These are phyloP conservation scores for Scaptomyza hsui DNA, from an alignment of 1,140 invertebrate species.

Conservation along the genomic window DNA sequence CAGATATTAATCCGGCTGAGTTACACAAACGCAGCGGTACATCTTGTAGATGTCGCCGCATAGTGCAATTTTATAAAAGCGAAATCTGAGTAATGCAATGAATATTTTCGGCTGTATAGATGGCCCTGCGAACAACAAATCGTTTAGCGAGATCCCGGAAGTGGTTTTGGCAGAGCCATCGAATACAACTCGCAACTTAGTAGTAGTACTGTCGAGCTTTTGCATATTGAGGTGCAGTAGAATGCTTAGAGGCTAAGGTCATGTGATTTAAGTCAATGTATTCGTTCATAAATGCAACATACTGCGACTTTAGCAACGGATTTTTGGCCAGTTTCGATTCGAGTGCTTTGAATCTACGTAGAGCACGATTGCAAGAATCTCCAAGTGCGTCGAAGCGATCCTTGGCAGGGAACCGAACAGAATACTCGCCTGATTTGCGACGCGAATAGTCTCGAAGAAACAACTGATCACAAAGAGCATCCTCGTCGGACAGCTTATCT, in stretches of 20 bases:
- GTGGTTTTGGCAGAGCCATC: constrained; percentile 29
- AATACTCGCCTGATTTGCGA: too few relatives aligned
- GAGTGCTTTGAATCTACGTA: too few relatives aligned
- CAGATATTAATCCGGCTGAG: too few relatives aligned
- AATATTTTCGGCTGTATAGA: constrained; percentile 50
- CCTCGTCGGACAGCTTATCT: too few relatives aligned
- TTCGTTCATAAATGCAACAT: background rate
- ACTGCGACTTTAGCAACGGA: too few relatives aligned
- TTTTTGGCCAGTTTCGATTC: too few relatives aligned
- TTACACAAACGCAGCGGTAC: constrained; percentile 32
- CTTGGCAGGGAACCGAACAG: too few relatives aligned
- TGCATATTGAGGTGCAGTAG: constrained; percentile 1
- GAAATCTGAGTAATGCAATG: constrained; percentile 79
- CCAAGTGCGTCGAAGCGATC: too few relatives aligned
- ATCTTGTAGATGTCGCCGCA: constrained; percentile 43
- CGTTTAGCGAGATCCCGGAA: constrained; percentile 36
- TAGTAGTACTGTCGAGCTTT: constrained; percentile 40
- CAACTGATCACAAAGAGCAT: too few relatives aligned
- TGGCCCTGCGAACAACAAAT: constrained; percentile 26
- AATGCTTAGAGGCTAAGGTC: too few relatives aligned
- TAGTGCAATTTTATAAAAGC: constrained; percentile 38
- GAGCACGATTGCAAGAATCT: too few relatives aligned
- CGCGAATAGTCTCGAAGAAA: too few relatives aligned
- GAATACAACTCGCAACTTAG: constrained; percentile 39
- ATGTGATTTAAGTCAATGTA: background rate